Evolutionary conservation across 2,113 vertebrate species (phyloP).

Genomic region (Trogon surrucura): DNA sequence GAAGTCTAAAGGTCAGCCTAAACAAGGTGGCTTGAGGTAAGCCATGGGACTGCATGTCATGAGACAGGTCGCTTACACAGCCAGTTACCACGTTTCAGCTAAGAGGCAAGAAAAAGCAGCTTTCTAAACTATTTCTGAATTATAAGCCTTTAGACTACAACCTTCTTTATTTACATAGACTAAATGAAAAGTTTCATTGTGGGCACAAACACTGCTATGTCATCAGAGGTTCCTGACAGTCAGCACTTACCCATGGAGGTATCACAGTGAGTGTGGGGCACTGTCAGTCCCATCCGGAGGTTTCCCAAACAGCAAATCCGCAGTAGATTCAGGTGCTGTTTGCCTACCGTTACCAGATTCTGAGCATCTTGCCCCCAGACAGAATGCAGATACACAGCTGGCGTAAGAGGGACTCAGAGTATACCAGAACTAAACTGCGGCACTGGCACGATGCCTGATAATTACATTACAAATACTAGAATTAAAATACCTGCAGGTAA

Average conservation of each 20-base stretch:
- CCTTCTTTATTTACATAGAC: neutral
- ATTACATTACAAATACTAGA: neutral
- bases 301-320: neutral
- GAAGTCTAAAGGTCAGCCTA: neutral
- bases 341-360: neutral
- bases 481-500: neutral
- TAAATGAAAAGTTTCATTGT: neutral
- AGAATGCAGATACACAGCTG: neutral
- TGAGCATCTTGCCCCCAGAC: neutral
- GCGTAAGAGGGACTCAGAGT: neutral
- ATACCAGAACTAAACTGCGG: neutral
- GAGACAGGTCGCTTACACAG: neutral
- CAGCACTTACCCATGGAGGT: neutral
- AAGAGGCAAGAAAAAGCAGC: neutral
- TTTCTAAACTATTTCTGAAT: neutral
- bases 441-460: neutral
- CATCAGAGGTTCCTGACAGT: neutral
- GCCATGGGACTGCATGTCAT: neutral
- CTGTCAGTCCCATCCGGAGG: neutral
- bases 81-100: fast-evolving
- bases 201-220: neutral
- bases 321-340: neutral
- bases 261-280: neutral
- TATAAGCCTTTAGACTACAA: neutral
- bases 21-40: neutral